Base-by-base conservation (phyloP, 1,140 invertebrate genomes). In the Pteromalus puparum region DNA sequence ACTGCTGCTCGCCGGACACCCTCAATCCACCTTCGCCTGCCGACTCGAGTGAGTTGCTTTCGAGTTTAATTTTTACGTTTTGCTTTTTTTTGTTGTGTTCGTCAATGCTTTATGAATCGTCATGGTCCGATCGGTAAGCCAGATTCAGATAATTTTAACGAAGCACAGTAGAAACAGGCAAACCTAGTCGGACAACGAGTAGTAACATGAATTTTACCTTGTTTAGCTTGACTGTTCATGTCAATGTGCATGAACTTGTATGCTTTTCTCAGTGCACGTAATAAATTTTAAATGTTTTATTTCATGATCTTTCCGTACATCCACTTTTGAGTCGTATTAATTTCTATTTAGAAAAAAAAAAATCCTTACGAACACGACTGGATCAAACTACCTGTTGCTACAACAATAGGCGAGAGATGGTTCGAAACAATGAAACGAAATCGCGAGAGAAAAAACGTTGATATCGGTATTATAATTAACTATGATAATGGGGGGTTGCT, bases 1-100 rank as follows among this genome's bases (percentile, higher is more conserved):
- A 97, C 88, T 97, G 96, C 91, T 96, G 97, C 93, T 97, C 96
- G 90, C 96, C 97, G 61, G 96, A 97, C 91, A 97, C 96, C 88
- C 95, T 97, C 90, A 97, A 97, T 93, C 96, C 96, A 90, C 96
- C 96, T 90, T 97, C 96, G 87, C 97, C 97, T 87, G 96, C 96
- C 88, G 97, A 97, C 91, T 97, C 96, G 91, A 97, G 97, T 97
- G 89, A 95, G 96, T 93, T 85, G 2, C 21, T 77, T 38, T 18
- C n/a, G 9, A 18, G 26, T 67, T 15, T 61, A 42, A 42, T 42
- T 67, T 4, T 9, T 42, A 48, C 3, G 18, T 24, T 13, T 3
- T 24, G 13, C 30, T 42, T 75, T 48, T 46, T 75, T n/a, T 46
- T 48, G n/a, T n/a, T 13, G 13, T 9, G 3, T 77, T 13, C 3